phyloP scores from a whole-genome alignment of 1,140 invertebrate species.

The Xylocopa sonorina region DNA sequence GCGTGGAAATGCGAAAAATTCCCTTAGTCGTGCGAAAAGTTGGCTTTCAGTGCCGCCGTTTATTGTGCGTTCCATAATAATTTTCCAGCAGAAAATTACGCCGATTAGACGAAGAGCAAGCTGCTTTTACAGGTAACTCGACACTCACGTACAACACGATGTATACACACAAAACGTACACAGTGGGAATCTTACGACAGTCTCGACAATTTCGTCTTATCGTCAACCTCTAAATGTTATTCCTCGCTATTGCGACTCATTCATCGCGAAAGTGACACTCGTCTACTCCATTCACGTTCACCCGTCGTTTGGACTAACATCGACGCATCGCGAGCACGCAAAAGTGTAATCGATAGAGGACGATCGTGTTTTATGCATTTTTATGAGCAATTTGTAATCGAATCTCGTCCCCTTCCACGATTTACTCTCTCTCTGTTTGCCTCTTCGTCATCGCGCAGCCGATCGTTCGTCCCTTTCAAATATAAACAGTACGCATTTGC shows the following conservation, averaged over 20 bases:
- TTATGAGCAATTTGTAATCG: constrained; percentile 78
- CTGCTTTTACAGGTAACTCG: neutral
- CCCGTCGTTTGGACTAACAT: constrained; percentile 1
- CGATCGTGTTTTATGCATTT: constrained; percentile 80
- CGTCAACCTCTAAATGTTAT: too few relatives aligned
- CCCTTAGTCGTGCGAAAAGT: neutral
- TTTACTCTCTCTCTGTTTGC: neutral
- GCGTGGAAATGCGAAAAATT: neutral
- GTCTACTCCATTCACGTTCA: neutral
- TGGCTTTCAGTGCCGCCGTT: neutral
- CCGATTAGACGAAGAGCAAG: neutral
- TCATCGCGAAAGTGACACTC: too few relatives aligned
- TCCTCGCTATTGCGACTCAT: too few relatives aligned
- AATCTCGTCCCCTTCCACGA: constrained; percentile 57
- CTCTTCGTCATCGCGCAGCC: constrained; percentile 41
- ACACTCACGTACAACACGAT: too few relatives aligned
- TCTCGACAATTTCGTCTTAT: too few relatives aligned
- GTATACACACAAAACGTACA: neutral
- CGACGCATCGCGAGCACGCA: constrained; percentile 21
- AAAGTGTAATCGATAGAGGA: constrained; percentile 74
- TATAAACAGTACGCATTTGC: constrained; percentile 79
- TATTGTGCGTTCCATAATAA: neutral
- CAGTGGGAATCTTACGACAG: neutral
- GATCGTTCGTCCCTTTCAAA: constrained; percentile 72
- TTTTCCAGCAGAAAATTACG: neutral